These are phyloP conservation scores for Fukomys damarensis DNA, from an alignment of 2,113 vertebrate genomes.

Conservation along the genomic window DNA sequence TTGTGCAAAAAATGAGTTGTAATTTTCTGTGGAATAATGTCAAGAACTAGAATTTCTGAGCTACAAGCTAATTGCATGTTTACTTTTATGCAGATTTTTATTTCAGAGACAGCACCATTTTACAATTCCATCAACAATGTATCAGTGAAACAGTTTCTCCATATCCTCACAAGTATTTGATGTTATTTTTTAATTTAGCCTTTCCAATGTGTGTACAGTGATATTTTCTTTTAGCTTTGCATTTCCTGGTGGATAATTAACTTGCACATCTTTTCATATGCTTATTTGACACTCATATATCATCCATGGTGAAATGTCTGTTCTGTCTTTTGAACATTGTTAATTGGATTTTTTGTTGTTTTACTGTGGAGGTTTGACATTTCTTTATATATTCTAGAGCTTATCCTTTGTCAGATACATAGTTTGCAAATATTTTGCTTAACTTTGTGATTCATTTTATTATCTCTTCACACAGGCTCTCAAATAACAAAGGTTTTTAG, in stretches of 20 bases:
- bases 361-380: neutral
- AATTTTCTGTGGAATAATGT: neutral
- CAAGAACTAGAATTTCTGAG: neutral
- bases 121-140: neutral
- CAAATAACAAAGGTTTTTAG: neutral
- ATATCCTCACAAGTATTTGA: neutral
- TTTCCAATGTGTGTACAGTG: no score
- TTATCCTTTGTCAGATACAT: neutral
- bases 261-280: neutral
- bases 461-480: neutral
- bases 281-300: neutral
- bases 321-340: neutral
- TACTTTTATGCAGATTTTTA: neutral
- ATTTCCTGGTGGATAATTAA: neutral
- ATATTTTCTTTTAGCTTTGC: neutral
- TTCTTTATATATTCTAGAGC: neutral
- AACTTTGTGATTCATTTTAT: neutral
- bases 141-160: neutral
- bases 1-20: neutral
- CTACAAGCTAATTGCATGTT: neutral
- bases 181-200: neutral
- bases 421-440: neutral
- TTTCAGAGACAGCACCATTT: neutral
- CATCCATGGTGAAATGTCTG: neutral
- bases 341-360: neutral